A percentile compares a stretch with the other conserved stretches of the same genome.
Evolutionary conservation across 2,797 vertebrate genomes (phyloP).

Genomic region (Nannoperca obscura): DNA sequence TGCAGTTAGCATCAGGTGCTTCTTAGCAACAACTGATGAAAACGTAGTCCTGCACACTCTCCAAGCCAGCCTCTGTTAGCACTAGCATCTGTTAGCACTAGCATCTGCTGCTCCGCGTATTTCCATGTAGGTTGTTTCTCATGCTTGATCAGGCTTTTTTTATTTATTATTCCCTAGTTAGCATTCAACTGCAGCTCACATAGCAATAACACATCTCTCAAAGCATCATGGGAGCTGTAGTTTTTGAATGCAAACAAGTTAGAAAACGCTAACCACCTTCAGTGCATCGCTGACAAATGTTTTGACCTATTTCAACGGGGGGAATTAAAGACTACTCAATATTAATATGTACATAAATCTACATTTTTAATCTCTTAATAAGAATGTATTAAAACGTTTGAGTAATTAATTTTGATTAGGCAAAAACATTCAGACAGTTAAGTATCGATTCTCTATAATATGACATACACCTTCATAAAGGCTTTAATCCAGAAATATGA

Average conservation of each 20-base stretch:
- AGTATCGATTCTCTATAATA: background rate
- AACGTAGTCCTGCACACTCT: background rate
- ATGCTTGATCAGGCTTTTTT: too few species aligned
- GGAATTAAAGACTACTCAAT: background rate
- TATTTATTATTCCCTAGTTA: background rate
- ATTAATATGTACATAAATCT: background rate
- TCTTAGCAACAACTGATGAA: background rate
- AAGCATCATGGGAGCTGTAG: slow-evolving; percentile 1
- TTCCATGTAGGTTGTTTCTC: too few species aligned
- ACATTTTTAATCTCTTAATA: background rate
- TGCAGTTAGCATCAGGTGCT: background rate
- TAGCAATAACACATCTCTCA: background rate
- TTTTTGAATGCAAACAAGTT: background rate
- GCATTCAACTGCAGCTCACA: background rate
- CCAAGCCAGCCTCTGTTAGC: background rate
- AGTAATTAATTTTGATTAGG: background rate
- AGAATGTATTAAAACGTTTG: too few species aligned
- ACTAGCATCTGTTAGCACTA: too few species aligned
- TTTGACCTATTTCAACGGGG: background rate
- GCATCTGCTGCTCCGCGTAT: too few species aligned
- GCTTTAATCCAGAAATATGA: background rate
- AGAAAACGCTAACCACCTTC: background rate
- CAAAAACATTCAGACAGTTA: slow-evolving; percentile 5
- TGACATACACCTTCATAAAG: background rate
- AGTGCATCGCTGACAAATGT: background rate